phyloP scores from a whole-genome alignment of 2,888 invertebrate species.

The Nipponacmea schrenckii region DNA sequence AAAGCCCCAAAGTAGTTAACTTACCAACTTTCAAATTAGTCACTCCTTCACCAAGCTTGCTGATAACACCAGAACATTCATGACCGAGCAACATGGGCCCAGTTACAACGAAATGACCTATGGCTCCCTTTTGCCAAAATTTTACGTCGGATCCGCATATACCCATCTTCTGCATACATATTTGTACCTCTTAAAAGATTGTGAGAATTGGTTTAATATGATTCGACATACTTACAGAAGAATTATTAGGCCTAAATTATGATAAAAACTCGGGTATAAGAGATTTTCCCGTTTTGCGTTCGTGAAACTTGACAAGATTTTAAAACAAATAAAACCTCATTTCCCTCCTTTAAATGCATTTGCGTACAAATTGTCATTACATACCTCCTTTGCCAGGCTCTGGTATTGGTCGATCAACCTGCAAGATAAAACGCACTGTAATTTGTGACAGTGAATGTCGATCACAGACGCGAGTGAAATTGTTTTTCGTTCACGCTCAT shows the following conservation, averaged over 20 bases:
- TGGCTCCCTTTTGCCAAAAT: slow-evolving; percentile 84
- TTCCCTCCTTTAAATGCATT: too few relatives aligned
- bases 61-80: slow-evolving; percentile 77
- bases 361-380: slow-evolving; percentile 40
- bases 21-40: slow-evolving; percentile 72
- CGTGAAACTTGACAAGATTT: background rate
- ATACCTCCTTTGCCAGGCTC: slow-evolving; percentile 80
- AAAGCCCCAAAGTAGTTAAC: background rate
- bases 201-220: background rate
- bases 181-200: slow-evolving; percentile 78
- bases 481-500: too few relatives aligned
- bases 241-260: too few relatives aligned
- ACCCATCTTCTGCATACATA: slow-evolving; percentile 90
- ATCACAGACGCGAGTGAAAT: too few relatives aligned
- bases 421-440: slow-evolving; percentile 65
- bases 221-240: background rate
- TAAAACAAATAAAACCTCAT: too few relatives aligned
- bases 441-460: too few relatives aligned
- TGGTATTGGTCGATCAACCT: slow-evolving; percentile 87
- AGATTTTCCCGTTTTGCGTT: too few relatives aligned
- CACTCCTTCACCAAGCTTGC: slow-evolving; percentile 76
- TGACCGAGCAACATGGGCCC: slow-evolving; percentile 95
- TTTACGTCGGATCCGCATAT: slow-evolving; percentile 96
- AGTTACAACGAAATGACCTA: slow-evolving; percentile 83
- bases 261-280: too few relatives aligned